Base-by-base conservation (phyloP, 2,888 invertebrate genomes). In the Eilema caniola region DNA sequence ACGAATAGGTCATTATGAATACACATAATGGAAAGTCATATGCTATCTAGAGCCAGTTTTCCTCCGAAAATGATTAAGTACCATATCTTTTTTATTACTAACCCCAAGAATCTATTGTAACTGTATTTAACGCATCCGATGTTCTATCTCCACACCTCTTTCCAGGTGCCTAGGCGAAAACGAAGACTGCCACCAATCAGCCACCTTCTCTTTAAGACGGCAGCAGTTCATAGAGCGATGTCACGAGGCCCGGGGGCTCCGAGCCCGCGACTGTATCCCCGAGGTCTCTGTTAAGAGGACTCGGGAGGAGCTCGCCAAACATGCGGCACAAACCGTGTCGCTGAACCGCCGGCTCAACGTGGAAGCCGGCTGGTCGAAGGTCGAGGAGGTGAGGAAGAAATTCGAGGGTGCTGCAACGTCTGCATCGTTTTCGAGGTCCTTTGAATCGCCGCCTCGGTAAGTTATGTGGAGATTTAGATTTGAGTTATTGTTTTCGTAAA, bases 221-320 rank as follows among this genome's bases (percentile, higher is more conserved):
- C 90, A 93, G 61, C 95, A 95, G 88, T 93, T 95, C 84, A 92
- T 94, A 72, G 94, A 95, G 87, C 83, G 95, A 92, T 95, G 95
- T 79, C 92, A 93, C 89, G 95, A 95, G 78, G 87, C 92, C 72
- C 89, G 94, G 75, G 82, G 86, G 70, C 80, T 85, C 67, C 88
- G 93, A 59, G 88, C 86, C 81, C 88, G 89, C 78, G 93, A 93
- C 85, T 78, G 84, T 78, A 88, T 92, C 74, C 92, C 95, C 74
- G 94, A 94, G 80, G 86, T 94, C 62, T 93, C 94, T 23, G 94
- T 94, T 66, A 91, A 92, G 75, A 83, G 89, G 79, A 94, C 94
- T 62, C 81, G 94, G 69, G 95, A 94, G 81, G 94, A 94, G 88
- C 82, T 95, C 61, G 85, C 93, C 47, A 93, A 91, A 89, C 90